phyloP scores from a whole-genome alignment of 1,140 invertebrate genomes.

The Heliconius eleuchia region DNA sequence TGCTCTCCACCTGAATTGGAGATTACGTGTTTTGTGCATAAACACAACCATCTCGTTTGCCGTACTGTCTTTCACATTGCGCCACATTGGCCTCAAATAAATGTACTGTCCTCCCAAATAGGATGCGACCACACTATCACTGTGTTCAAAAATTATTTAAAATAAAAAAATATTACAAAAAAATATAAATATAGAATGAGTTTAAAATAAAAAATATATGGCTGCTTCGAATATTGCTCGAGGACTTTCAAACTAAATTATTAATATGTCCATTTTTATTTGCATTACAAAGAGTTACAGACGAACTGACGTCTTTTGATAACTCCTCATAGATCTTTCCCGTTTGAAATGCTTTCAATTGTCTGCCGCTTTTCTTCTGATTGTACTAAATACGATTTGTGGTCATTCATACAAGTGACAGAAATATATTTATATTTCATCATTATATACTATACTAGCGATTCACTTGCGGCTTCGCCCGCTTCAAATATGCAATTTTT shows the following conservation, averaged over 20 bases:
- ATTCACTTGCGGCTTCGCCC: neutral
- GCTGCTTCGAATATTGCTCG: neutral
- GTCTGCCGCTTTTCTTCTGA: neutral
- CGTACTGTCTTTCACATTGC: too few relatives aligned
- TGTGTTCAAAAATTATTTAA: too few relatives aligned
- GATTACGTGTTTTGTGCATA: too few relatives aligned
- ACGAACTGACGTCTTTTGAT: neutral
- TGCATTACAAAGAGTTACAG: neutral
- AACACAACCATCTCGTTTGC: too few relatives aligned
- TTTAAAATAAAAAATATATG: neutral
- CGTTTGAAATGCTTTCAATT: slow-evolving; percentile 1
- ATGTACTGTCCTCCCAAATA: too few relatives aligned
- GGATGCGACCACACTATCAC: too few relatives aligned
- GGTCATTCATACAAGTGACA: neutral
- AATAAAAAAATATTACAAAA: too few relatives aligned
- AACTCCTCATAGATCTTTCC: neutral
- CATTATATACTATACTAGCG: neutral
- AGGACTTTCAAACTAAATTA: neutral
- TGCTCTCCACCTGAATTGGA: neutral
- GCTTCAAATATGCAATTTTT: too few relatives aligned
- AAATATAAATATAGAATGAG: too few relatives aligned
- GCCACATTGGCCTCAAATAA: too few relatives aligned
- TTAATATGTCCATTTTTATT: slow-evolving; percentile 1
- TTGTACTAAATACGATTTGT: neutral
- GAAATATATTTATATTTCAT: neutral